phyloP scores from a whole-genome alignment of 2,797 vertebrate species.

The Gorsachius magnificus region DNA sequence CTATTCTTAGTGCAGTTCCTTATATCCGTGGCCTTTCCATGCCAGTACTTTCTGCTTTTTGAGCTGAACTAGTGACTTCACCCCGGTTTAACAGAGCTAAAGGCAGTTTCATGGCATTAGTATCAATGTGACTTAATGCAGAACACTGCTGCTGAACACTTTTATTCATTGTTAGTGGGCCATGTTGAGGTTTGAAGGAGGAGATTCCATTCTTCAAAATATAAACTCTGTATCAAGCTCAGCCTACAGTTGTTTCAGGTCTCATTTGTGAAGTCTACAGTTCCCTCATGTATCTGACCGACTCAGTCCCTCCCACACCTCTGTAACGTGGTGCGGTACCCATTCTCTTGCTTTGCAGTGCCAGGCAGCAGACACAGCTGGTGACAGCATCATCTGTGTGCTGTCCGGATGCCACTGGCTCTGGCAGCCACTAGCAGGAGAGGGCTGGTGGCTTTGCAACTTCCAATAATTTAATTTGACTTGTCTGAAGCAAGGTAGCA shows the following conservation, averaged over 20 bases:
- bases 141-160: neutral
- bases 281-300: fast-evolving
- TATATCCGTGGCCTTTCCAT: neutral
- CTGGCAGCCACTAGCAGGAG: neutral
- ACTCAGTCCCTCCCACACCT: neutral
- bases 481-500: neutral
- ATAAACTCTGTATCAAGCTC: neutral
- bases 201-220: neutral
- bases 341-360: neutral
- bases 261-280: neutral
- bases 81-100: neutral
- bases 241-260: neutral
- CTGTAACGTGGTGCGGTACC: fast-evolving
- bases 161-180: neutral
- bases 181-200: neutral
- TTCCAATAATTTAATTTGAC: neutral
- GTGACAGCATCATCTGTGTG: neutral
- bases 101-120: neutral
- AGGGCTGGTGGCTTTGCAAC: neutral
- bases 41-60: neutral
- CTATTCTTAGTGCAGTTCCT: slow-evolving; percentile 7
- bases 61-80: neutral
- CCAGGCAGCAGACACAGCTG: neutral
- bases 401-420: neutral
- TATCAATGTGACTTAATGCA: neutral